Conservation (phyloP, 2,797 vertebrate species). For the Todus mexicanus region DNA sequence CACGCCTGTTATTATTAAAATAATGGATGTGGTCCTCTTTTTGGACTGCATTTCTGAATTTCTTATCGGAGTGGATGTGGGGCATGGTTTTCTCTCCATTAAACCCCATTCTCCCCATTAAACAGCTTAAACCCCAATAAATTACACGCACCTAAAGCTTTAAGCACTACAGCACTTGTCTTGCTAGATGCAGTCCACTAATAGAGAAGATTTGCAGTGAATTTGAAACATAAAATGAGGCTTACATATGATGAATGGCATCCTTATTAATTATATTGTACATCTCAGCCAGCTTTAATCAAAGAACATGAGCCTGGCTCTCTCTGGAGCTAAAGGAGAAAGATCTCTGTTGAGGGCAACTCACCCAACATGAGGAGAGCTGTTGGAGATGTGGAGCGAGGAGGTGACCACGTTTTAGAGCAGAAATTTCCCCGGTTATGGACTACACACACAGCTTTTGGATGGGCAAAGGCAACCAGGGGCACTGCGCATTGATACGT, state of each 20-base stretch:
- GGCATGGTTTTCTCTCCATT: background rate
- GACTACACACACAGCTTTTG: background rate
- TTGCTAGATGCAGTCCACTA: background rate
- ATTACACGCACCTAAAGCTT: background rate
- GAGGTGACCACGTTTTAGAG: rapidly evolving
- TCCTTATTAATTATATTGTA: background rate
- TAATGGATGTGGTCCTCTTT: background rate
- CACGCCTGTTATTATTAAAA: background rate
- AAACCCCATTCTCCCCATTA: too few species aligned
- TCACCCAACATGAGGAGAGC: background rate
- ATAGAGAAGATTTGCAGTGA: background rate
- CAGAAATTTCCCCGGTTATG: rapidly evolving
- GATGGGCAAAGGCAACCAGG: background rate
- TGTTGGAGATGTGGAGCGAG: background rate
- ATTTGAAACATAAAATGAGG: background rate
- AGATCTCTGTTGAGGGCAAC: background rate
- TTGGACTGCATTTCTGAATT: background rate
- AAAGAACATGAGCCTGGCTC: rapidly evolving
- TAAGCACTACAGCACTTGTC: background rate
- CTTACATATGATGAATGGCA: background rate
- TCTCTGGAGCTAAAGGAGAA: background rate
- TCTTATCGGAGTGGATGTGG: background rate
- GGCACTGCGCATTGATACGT: background rate
- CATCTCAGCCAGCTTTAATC: background rate
- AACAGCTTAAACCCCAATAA: background rate